These are phyloP conservation scores for Apus apus DNA, from an alignment of 2,113 vertebrate genomes.

Conservation along the genomic window DNA sequence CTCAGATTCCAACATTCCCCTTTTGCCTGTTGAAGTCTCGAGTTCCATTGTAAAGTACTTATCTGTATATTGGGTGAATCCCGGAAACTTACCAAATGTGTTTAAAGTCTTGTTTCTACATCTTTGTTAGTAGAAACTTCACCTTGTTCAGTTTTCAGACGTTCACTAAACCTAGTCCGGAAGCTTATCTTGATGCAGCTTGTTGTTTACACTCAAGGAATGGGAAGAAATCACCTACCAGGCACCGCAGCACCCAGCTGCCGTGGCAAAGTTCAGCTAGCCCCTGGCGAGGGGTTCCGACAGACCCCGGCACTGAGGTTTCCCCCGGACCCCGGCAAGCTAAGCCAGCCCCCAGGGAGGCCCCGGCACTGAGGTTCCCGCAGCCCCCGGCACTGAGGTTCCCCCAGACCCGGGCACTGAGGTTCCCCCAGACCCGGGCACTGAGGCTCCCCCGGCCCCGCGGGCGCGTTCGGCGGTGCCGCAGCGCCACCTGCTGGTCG, in stretches of 20 bases:
- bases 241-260: neutral
- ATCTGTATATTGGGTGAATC: neutral
- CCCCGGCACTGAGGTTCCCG: too few relatives aligned
- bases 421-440: fast-evolving
- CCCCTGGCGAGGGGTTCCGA: too few relatives aligned
- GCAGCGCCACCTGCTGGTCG: slow-evolving; percentile 71
- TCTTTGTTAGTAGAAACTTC: neutral
- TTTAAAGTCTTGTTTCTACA: neutral
- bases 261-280: neutral
- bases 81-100: neutral
- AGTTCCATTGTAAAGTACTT: neutral
- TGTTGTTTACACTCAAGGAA: neutral
- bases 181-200: neutral
- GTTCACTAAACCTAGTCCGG: neutral
- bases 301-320: too few relatives aligned
- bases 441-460: neutral
- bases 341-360: too few relatives aligned
- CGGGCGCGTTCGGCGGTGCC: neutral
- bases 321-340: too few relatives aligned
- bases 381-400: neutral
- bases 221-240: fast-evolving
- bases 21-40: neutral
- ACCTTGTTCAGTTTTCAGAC: neutral
- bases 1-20: neutral
- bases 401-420: neutral